A percentile compares a stretch with the other conserved stretches of the same genome.
phyloP scores from a whole-genome alignment of 2,888 invertebrate genomes.

The Podotricha telesiphe region DNA sequence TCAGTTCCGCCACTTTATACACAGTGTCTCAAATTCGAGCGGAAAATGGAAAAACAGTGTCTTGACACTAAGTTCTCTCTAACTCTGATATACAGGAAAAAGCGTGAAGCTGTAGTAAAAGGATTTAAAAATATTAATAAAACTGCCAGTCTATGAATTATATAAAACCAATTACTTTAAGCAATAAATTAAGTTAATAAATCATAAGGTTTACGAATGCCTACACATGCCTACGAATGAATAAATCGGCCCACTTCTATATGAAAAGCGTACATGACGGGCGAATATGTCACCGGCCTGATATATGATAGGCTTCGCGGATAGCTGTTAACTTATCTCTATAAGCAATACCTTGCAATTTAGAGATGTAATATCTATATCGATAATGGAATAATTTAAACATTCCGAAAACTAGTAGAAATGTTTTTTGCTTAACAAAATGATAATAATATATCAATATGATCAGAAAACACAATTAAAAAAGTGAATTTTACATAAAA shows the following conservation, averaged over 20 bases:
- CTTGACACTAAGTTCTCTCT: too few species aligned
- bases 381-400: conserved; percentile 4
- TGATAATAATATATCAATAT: background rate
- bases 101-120: too few species aligned
- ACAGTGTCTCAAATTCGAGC: too few species aligned
- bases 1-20: too few species aligned
- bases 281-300: conserved; percentile 72
- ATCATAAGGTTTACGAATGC: conserved; percentile 33
- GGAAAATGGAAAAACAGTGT: too few species aligned
- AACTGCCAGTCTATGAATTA: conserved; percentile 3
- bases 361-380: conserved; percentile 52
- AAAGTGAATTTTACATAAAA: background rate
- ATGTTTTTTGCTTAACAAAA: background rate
- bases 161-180: conserved; percentile 26
- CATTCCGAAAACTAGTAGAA: background rate
- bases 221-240: conserved; percentile 35
- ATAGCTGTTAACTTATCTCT: conserved; percentile 79
- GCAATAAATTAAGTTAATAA: conserved; percentile 38
- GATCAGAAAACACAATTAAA: background rate
- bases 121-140: background rate
- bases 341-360: conserved; percentile 66
- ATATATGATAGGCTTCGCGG: conserved; percentile 73
- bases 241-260: conserved; percentile 38
- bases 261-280: conserved; percentile 71
- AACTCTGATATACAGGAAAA: too few species aligned